These are phyloP conservation scores for Protophormia terraenovae DNA, from an alignment of 2,888 invertebrate genomes.

Conservation along the genomic window DNA sequence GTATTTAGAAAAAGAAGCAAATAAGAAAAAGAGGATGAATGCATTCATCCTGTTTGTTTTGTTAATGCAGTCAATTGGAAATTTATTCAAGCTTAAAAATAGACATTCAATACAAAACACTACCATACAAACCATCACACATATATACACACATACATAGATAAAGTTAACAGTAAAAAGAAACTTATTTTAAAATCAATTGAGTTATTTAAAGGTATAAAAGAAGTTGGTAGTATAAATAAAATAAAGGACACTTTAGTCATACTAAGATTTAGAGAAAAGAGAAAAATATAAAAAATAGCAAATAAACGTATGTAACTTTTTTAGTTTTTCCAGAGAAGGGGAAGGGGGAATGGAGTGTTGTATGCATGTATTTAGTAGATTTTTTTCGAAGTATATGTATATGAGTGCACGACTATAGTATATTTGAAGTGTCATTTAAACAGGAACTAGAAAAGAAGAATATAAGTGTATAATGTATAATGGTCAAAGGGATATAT, in stretches of 20 bases:
- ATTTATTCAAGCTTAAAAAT: slow-evolving; percentile 70
- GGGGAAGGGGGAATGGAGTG: neutral
- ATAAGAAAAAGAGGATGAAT: neutral
- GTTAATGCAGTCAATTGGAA: slow-evolving; percentile 70
- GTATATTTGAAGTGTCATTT: slow-evolving; percentile 23
- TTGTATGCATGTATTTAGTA: neutral
- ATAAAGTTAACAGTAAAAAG: slow-evolving; percentile 26
- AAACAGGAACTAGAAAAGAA: neutral
- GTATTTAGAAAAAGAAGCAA: neutral
- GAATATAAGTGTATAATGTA: neutral
- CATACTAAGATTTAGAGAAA: slow-evolving; percentile 8
- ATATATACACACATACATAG: neutral
- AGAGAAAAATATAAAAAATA: neutral
- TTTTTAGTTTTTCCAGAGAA: neutral
- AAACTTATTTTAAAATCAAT: slow-evolving; percentile 64
- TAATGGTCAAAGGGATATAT: neutral
- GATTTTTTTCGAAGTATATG: neutral
- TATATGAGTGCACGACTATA: neutral
- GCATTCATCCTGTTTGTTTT: slow-evolving; percentile 61
- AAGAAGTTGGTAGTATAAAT: neutral
- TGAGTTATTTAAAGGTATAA: slow-evolving; percentile 63
- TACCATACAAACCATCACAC: neutral
- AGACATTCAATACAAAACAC: slow-evolving; percentile 55
- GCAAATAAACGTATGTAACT: slow-evolving; percentile 10
- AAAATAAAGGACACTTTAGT: slow-evolving; percentile 33